Evolutionary conservation across 2,888 invertebrate species (phyloP), one percentile per base, ranked within the genome.

Genomic region (Agonopterix arenella): DNA sequence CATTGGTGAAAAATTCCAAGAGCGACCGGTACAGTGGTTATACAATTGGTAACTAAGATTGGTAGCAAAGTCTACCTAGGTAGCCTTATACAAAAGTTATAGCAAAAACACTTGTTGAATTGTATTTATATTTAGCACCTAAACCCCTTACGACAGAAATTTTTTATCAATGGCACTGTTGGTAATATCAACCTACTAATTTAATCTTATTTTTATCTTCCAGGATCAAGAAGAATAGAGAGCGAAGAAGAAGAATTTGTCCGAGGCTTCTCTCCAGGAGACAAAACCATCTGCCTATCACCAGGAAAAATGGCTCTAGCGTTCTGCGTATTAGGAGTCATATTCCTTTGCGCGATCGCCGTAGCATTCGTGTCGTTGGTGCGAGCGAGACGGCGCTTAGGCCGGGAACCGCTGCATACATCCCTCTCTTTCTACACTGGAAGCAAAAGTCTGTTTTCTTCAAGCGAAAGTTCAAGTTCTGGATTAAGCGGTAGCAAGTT

Each of bases 251-350:
- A 84, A 36, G 80, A 84, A 54, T 78, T 79, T 53, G 73, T 79
- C 3, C 68, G 84, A 45, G 76, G 84, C 4, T 88, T 89, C 56
- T 89, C 89, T 8, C 91, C 92, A 2, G 91, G 91, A 51, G 92
- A 92, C 66, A 89, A 90, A 59, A 91, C 91, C 3, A 91, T 95
- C 46, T 95, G 95, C 68, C 86, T 95, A 56, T 94, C 94, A 8
- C 93, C 94, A 11, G 93, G 94, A 7, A 94, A 93, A 83, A 91
- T 95, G 90, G 94, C 95, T 9, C 84, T 94, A 47, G 92, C 94
- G 0, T 94, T 95, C 68, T 93, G 94, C 66, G 83, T 93, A 0
- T 76, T 95, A 61, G 93, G 95, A 4, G 76, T 94, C 5, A 92
- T 95, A 56, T 93, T 95, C 73, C 79, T 95, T 0, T 86, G 92